Conservation (phyloP, 2,113 vertebrate genomes). For the Furnarius figulus region DNA sequence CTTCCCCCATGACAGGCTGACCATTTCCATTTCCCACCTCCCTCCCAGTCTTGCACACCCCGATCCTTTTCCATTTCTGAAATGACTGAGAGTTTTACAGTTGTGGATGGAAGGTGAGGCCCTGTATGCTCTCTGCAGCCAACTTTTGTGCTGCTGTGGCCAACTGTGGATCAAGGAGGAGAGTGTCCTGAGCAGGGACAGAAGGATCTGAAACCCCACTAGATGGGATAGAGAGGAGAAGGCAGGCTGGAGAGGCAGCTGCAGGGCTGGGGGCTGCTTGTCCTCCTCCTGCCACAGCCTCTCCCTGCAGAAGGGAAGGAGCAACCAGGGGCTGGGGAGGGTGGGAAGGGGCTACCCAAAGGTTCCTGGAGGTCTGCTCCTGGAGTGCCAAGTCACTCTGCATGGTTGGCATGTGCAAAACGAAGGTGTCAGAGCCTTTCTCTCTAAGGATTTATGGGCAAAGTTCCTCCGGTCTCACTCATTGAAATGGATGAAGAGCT, state of each 20-base stretch:
- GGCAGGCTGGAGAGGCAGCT: background rate
- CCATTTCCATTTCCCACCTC: background rate
- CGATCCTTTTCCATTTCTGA: background rate
- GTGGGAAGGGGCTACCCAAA: background rate
- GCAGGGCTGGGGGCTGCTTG: background rate
- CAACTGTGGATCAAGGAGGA: background rate
- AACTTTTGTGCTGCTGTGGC: background rate
- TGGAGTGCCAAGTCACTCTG: background rate
- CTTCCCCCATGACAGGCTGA: background rate
- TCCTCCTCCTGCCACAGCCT: background rate
- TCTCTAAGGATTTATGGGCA: background rate
- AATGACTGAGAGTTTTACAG: background rate
- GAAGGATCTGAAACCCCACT: background rate
- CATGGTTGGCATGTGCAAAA: background rate
- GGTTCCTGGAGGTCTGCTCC: background rate
- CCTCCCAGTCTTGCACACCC: background rate
- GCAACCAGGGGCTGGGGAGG: background rate
- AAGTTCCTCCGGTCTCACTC: background rate
- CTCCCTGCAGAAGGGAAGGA: background rate
- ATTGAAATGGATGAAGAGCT: background rate
- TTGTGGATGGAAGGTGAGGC: background rate
- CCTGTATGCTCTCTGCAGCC: background rate
- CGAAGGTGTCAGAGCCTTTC: background rate
- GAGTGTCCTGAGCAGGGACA: background rate
- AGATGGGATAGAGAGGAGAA: background rate